These are phyloP conservation scores for Nineta flava DNA, from an alignment of 2,888 invertebrate genomes.

Conservation along the genomic window DNA sequence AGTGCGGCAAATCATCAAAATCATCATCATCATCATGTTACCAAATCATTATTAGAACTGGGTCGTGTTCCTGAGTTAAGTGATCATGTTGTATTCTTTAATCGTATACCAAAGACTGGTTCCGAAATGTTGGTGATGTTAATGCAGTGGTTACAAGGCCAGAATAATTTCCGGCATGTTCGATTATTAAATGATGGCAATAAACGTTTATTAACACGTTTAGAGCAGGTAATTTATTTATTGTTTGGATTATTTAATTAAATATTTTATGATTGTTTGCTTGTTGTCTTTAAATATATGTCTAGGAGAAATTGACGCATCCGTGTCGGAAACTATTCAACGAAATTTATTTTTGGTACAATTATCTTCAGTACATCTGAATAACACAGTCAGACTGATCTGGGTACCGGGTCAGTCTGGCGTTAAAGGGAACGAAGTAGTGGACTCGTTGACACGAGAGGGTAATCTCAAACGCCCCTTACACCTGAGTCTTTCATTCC, in stretches of 20 bases:
- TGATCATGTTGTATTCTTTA: slow-evolving; percentile 38
- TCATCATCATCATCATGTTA: slow-evolving; percentile 23
- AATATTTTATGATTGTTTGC: not conserved
- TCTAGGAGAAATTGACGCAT: too few species aligned
- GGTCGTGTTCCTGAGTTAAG: slow-evolving; percentile 31
- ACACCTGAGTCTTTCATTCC: too few species aligned
- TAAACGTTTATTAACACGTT: slow-evolving; percentile 19
- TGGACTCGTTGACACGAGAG: too few species aligned
- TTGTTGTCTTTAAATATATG: not conserved
- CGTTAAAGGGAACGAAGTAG: too few species aligned
- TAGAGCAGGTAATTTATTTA: slow-evolving; percentile 25
- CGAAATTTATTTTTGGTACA: too few species aligned
- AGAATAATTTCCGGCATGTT: slow-evolving; percentile 39
- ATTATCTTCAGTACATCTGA: too few species aligned
- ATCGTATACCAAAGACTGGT: slow-evolving; percentile 41
- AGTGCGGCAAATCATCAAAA: too few species aligned
- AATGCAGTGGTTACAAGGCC: slow-evolving; percentile 38
- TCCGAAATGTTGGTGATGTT: slow-evolving; percentile 40
- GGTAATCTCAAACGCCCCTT: too few species aligned
- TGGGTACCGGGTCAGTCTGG: too few species aligned
- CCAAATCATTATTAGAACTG: slow-evolving; percentile 33
- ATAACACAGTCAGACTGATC: too few species aligned
- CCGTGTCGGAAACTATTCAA: too few species aligned
- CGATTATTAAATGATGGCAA: slow-evolving; percentile 26
- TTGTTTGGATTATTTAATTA: not conserved